Evolutionary conservation across 2,888 invertebrate species (phyloP).

Genomic region (Formica aserva): DNA sequence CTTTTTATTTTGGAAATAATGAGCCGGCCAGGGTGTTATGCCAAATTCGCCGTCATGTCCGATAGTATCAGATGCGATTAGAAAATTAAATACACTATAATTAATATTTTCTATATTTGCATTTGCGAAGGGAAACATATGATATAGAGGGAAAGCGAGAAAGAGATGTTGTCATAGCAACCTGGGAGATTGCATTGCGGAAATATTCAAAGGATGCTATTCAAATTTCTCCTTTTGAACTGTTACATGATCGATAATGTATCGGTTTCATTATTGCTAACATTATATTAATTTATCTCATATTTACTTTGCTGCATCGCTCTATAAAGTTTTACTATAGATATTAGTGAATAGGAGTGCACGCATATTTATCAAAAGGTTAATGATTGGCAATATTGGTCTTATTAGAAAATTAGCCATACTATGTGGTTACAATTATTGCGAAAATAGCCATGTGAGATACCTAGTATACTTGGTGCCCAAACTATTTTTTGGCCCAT

Average conservation of each 20-base stretch:
- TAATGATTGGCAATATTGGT: slow-evolving; percentile 15
- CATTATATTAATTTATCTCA: slow-evolving; percentile 15
- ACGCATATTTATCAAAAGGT: not conserved
- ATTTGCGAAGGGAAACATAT: slow-evolving; percentile 3
- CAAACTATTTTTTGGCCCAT: slow-evolving; percentile 13
- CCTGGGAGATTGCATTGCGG: not conserved
- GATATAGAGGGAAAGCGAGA: not conserved
- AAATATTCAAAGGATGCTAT: not conserved
- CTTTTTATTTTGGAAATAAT: slow-evolving; percentile 39
- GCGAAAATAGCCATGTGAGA: not conserved
- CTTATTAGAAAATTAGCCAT: slow-evolving; percentile 10
- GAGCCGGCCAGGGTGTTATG: not conserved
- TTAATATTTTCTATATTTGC: slow-evolving; percentile 35
- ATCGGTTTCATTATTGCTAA: not conserved
- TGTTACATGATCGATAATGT: slow-evolving; percentile 1
- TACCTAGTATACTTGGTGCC: not conserved
- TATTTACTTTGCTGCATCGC: not conserved
- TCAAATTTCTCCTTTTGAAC: slow-evolving; percentile 13
- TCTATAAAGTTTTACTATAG: not conserved
- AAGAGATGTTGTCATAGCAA: slow-evolving; percentile 5
- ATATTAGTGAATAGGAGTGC: not conserved
- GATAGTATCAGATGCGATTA: slow-evolving; percentile 1
- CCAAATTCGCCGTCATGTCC: not conserved
- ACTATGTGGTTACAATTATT: not conserved
- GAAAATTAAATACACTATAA: slow-evolving; percentile 35